Evolutionary conservation across 2,113 vertebrate genomes (phyloP).

Genomic region (Chinchilla lanigera): DNA sequence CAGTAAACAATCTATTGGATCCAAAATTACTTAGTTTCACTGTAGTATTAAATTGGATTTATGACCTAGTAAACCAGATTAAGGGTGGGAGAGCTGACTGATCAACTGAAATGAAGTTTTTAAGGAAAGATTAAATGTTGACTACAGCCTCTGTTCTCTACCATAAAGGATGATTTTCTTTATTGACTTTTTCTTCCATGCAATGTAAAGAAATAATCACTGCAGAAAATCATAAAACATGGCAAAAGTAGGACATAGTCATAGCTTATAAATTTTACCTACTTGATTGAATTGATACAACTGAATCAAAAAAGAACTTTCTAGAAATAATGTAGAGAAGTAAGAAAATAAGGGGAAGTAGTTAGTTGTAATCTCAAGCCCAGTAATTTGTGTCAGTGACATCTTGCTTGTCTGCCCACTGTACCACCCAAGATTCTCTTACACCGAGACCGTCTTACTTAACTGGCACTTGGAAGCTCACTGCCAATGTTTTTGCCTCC

Average conservation of each 20-base stretch:
- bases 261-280: conserved; percentile 47
- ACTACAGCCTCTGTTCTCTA: conserved; percentile 20
- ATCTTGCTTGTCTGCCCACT: background rate
- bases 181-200: conserved; percentile 9
- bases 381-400: background rate
- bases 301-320: conserved; percentile 5
- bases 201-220: conserved; percentile 34
- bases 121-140: conserved; percentile 61
- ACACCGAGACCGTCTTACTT: background rate
- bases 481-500: background rate
- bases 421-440: background rate
- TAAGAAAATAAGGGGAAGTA: background rate
- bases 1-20: conserved; percentile 48
- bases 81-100: conserved; percentile 54
- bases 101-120: conserved; percentile 47
- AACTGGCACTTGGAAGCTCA: background rate
- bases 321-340: background rate
- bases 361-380: background rate
- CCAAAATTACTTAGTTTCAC: conserved; percentile 55
- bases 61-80: conserved; percentile 45
- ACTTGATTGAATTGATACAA: conserved; percentile 33
- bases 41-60: conserved; percentile 51
- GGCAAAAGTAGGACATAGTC: background rate
- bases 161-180: conserved; percentile 5
- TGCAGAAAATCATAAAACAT: conserved; percentile 48